phyloP scores from a whole-genome alignment of 2,113 vertebrate genomes.

The Ramphastos sulfuratus region DNA sequence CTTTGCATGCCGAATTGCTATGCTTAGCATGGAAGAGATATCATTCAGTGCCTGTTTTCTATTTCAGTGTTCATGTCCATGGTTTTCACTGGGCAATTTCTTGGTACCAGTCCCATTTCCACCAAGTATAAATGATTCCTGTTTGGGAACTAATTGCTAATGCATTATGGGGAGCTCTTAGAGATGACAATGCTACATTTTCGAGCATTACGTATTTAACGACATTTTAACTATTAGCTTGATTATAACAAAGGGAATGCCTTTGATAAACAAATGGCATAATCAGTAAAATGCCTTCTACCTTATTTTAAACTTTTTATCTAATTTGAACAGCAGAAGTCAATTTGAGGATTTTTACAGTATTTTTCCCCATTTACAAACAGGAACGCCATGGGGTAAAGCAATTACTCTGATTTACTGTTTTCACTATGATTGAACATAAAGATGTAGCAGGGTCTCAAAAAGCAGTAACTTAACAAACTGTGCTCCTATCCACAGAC shows the following conservation, averaged over 20 bases:
- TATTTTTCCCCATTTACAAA: constrained; percentile 73
- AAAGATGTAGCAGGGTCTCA: constrained; percentile 70
- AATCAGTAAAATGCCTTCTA: constrained; percentile 58
- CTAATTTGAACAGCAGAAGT: constrained; percentile 68
- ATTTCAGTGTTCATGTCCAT: neutral
- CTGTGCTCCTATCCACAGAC: constrained; percentile 62
- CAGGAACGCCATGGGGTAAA: constrained; percentile 72
- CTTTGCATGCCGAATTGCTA: neutral
- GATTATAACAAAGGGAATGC: constrained; percentile 1
- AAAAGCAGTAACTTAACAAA: constrained; percentile 72
- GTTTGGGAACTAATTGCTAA: constrained; percentile 38
- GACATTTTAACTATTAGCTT: constrained; percentile 5
- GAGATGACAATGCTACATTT: constrained; percentile 35
- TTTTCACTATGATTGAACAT: constrained; percentile 75
- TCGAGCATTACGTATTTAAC: constrained; percentile 43
- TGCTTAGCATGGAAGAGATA: neutral
- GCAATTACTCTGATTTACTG: constrained; percentile 81
- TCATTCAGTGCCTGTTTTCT: neutral
- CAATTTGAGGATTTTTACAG: constrained; percentile 75
- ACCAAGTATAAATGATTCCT: constrained; percentile 26
- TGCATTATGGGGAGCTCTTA: constrained; percentile 19
- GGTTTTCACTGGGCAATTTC: constrained; percentile 2
- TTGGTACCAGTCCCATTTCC: constrained; percentile 27
- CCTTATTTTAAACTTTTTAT: constrained; percentile 55
- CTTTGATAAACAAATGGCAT: constrained; percentile 58